Conservation (phyloP, 2,113 vertebrate species). For the Alexandromys fortis region DNA sequence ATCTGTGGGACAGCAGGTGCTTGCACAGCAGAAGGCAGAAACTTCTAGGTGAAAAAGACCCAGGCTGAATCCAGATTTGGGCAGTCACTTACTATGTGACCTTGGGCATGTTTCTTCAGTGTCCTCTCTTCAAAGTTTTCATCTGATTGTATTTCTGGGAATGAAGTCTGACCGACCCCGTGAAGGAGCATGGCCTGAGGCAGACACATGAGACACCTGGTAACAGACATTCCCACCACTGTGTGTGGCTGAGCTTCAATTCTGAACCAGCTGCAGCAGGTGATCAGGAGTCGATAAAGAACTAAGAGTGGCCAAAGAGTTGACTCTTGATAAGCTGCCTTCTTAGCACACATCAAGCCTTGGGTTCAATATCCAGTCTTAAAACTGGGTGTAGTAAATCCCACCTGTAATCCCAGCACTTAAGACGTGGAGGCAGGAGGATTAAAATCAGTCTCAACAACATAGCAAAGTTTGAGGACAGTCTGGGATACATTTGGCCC, state of each 20-base stretch:
- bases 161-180: background rate
- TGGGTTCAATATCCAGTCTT: background rate
- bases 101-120: background rate
- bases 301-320: background rate
- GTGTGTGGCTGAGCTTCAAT: background rate
- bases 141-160: background rate
- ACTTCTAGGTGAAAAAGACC: background rate
- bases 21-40: background rate
- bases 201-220: background rate
- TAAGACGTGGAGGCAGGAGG: background rate
- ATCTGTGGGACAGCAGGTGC: background rate
- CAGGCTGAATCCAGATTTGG: background rate
- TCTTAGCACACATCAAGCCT: background rate
- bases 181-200: background rate
- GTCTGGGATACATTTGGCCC: background rate
- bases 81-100: background rate
- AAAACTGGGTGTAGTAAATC: background rate
- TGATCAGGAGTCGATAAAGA: fast-evolving
- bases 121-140: background rate
- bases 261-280: background rate
- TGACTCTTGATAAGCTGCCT: background rate
- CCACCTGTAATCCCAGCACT: background rate
- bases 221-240: fast-evolving
- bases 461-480: background rate
- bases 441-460: background rate